phyloP scores from a whole-genome alignment of 2,888 invertebrate species.

The Aquatica leii region DNA sequence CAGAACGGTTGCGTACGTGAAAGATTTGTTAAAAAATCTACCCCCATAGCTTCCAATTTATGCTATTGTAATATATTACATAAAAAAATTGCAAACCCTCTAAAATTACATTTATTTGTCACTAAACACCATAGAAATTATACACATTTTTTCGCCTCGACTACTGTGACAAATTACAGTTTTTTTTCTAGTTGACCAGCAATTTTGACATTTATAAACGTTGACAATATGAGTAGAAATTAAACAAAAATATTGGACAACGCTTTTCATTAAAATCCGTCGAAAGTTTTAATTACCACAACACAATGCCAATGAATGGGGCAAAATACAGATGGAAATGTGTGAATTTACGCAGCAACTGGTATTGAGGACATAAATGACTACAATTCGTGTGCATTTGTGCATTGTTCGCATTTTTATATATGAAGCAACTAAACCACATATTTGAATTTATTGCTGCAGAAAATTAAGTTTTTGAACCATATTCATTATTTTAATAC shows the following conservation, averaged over 20 bases:
- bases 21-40: slow-evolving; percentile 45
- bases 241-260: slow-evolving; percentile 32
- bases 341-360: slow-evolving; percentile 29
- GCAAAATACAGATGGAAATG: slow-evolving; percentile 24
- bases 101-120: no score
- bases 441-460: slow-evolving; percentile 11
- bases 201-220: slow-evolving; percentile 15
- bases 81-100: background rate
- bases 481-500: slow-evolving; percentile 5
- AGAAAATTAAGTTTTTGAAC: slow-evolving; percentile 9
- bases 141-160: no score
- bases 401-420: slow-evolving; percentile 10
- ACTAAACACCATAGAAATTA: no score
- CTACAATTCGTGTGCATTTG: slow-evolving; percentile 18
- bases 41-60: slow-evolving; percentile 28
- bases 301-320: slow-evolving; percentile 29
- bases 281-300: slow-evolving; percentile 33
- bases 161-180: no score
- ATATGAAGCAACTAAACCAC: slow-evolving; percentile 12
- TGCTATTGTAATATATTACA: slow-evolving; percentile 22
- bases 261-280: slow-evolving; percentile 31
- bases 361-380: slow-evolving; percentile 22
- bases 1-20: slow-evolving; percentile 48
- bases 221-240: slow-evolving; percentile 27
- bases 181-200: slow-evolving; percentile 18